Evolutionary conservation across 2,888 invertebrate species (phyloP).

Genomic region (Griposia aprilina): DNA sequence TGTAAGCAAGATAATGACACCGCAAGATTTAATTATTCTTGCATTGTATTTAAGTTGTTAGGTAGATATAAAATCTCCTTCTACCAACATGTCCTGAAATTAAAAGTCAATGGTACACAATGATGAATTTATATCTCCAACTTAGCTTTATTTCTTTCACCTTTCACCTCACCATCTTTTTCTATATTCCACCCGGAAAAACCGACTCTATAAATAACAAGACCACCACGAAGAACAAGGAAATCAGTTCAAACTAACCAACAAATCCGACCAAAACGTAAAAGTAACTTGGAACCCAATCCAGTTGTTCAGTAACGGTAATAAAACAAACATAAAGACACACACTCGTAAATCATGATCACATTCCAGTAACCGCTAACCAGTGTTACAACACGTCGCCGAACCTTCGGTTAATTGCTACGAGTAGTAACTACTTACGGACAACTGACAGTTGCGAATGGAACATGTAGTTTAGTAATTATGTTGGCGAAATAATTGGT

Average conservation of each 20-base stretch:
- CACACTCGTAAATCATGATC: slow-evolving; percentile 62
- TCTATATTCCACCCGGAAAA: neutral
- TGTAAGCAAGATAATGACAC: neutral
- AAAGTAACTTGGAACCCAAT: slow-evolving; percentile 40
- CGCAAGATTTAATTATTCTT: neutral
- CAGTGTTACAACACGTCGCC: slow-evolving; percentile 56
- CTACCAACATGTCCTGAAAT: neutral
- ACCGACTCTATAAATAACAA: neutral
- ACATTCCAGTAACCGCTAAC: slow-evolving; percentile 54
- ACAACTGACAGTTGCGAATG: slow-evolving; percentile 30
- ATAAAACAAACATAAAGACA: slow-evolving; percentile 54
- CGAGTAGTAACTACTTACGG: slow-evolving; percentile 9
- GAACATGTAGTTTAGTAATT: slow-evolving; percentile 33
- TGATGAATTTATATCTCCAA: too few relatives aligned
- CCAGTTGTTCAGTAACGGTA: slow-evolving; percentile 42
- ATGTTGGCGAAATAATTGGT: slow-evolving; percentile 15
- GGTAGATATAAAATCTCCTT: neutral
- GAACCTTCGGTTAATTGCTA: slow-evolving; percentile 56
- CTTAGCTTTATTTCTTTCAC: neutral
- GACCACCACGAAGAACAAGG: neutral
- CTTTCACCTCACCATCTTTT: too few relatives aligned
- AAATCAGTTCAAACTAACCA: slow-evolving; percentile 13
- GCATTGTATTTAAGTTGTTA: too few relatives aligned
- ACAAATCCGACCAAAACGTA: slow-evolving; percentile 6
- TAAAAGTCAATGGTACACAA: neutral